These are phyloP conservation scores for Dorcus parallelipipedus DNA, from an alignment of 2,888 invertebrate genomes.

Conservation along the genomic window DNA sequence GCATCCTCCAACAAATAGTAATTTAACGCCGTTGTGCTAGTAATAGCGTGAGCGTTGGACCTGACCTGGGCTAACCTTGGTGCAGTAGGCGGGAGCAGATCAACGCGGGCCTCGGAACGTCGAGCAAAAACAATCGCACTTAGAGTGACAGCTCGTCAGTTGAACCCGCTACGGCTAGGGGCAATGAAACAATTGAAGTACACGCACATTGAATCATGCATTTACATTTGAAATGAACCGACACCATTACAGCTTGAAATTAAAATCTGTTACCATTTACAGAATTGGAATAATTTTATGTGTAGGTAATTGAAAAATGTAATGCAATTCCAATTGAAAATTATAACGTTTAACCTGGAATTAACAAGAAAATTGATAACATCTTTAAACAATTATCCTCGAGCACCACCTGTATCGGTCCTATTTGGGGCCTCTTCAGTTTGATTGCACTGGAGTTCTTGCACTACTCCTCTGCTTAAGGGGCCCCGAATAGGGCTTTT, in stretches of 20 bases:
- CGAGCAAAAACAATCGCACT: slow-evolving; percentile 35
- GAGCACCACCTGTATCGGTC: no score
- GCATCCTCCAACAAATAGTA: slow-evolving; percentile 28
- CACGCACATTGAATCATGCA: slow-evolving; percentile 21
- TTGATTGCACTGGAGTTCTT: no score
- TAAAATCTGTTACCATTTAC: not conserved
- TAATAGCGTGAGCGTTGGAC: slow-evolving; percentile 33
- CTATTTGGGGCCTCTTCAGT: no score
- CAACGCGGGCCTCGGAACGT: slow-evolving; percentile 28
- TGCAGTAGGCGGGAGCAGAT: slow-evolving; percentile 28
- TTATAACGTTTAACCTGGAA: no score
- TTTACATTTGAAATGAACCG: slow-evolving; percentile 28
- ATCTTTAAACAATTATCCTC: no score
- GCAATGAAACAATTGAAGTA: slow-evolving; percentile 35
- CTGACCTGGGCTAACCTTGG: slow-evolving; percentile 28
- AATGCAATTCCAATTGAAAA: no score
- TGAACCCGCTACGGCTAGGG: slow-evolving; percentile 30
- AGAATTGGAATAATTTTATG: no score
- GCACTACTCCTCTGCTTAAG: no score
- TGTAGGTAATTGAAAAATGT: no score
- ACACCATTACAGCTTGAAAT: slow-evolving; percentile 1
- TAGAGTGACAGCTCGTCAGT: slow-evolving; percentile 34
- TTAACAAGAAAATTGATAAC: no score
- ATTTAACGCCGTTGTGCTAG: slow-evolving; percentile 32
- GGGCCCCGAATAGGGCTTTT: no score